Percentiles rank a stretch among this genome's conserved stretches.
Conservation (phyloP, 2,113 vertebrate species). For the Silurus asotus region DNA sequence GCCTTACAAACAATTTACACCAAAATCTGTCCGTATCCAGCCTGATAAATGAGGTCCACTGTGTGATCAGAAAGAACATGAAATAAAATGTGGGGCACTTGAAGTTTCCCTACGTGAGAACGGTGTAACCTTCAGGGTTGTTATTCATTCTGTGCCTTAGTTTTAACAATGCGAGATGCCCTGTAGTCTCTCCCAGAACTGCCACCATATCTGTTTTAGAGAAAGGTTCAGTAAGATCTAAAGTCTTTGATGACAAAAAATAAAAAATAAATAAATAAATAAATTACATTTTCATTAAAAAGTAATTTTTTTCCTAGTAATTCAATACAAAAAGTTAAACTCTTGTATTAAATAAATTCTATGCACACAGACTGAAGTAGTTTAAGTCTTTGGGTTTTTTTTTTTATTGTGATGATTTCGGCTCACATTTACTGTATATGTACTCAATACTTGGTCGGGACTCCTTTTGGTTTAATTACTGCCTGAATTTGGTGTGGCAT, state of each 20-base stretch:
- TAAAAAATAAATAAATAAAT: no score
- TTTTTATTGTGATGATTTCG: no score
- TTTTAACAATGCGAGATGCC: constrained; percentile 73
- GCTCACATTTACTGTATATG: no score
- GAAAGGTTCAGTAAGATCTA: background rate
- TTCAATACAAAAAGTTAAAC: no score
- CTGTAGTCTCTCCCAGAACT: constrained; percentile 92
- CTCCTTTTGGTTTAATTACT: no score
- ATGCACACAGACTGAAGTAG: no score
- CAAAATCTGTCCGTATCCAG: background rate
- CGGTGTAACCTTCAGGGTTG: constrained; percentile 82
- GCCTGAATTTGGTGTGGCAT: no score
- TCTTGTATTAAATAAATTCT: no score
- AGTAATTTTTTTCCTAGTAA: no score
- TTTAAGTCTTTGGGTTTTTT: no score
- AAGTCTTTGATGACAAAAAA: background rate
- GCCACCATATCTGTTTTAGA: constrained; percentile 91
- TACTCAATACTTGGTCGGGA: no score
- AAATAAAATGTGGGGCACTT: background rate
- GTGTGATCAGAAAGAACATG: background rate
- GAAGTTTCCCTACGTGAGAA: constrained; percentile 79
- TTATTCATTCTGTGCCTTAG: constrained; percentile 85
- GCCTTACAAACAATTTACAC: background rate
- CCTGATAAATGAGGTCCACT: background rate
- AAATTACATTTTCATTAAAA: no score